Evolutionary conservation across 2,888 invertebrate species (phyloP).

Genomic region (Lepidochitona cinerea): DNA sequence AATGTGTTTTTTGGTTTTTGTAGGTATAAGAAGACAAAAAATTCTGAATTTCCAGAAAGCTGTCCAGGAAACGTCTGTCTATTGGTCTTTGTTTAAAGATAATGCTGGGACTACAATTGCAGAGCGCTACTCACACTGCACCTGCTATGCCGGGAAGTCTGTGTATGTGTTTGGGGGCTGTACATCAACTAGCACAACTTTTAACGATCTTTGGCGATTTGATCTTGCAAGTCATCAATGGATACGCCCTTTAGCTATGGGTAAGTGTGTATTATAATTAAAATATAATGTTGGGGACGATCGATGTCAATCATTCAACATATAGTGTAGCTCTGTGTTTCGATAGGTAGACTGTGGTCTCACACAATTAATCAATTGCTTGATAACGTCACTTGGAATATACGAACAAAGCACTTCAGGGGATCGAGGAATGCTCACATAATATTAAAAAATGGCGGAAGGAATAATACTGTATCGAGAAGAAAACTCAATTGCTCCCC

Average conservation of each 20-base stretch:
- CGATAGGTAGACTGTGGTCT: too few relatives aligned
- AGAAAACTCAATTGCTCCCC: too few relatives aligned
- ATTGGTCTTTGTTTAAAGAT: slow-evolving; percentile 45
- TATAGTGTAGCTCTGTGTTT: too few relatives aligned
- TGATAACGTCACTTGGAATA: too few relatives aligned
- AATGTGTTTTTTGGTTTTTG: slow-evolving; percentile 7
- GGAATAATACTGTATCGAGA: too few relatives aligned
- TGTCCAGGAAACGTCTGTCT: slow-evolving; percentile 69
- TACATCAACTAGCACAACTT: slow-evolving; percentile 92
- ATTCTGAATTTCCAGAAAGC: slow-evolving; percentile 83
- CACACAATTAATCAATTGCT: too few relatives aligned
- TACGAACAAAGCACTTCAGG: too few relatives aligned
- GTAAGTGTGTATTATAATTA: too few relatives aligned
- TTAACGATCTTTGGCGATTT: slow-evolving; percentile 96
- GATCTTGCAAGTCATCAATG: slow-evolving; percentile 89
- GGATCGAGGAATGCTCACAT: too few relatives aligned
- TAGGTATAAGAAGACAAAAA: slow-evolving; percentile 85
- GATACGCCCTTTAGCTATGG: slow-evolving; percentile 75
- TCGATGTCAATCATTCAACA: too few relatives aligned
- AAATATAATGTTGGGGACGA: too few relatives aligned
- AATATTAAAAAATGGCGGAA: too few relatives aligned
- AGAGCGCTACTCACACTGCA: slow-evolving; percentile 92
- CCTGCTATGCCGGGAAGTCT: slow-evolving; percentile 74
- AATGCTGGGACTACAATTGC: slow-evolving; percentile 82
- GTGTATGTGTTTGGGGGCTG: slow-evolving; percentile 97